Evolutionary conservation across 2,797 vertebrate species (phyloP), one percentile per base, ranked within the genome.

Genomic region (Kryptopterus vitreolus): DNA sequence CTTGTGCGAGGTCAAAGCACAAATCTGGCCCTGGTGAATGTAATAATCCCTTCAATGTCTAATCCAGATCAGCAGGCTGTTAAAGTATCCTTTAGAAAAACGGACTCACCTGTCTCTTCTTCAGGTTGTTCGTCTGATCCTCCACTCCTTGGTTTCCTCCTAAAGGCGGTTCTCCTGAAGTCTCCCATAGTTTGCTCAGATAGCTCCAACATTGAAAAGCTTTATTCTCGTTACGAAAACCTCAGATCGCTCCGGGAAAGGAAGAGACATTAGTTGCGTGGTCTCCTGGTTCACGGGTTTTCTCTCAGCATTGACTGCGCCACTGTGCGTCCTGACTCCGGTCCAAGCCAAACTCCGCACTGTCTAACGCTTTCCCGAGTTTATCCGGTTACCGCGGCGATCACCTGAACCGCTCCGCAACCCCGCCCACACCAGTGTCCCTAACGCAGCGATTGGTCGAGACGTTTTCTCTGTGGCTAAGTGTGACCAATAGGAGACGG

Each of bases 81-180:
- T 26, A 73, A 4, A 58, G 18, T 24, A 11, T 26, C 55, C 35
- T 20, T 46, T 2, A 10, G 31, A 7, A 33, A n/a, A 6, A 35
- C 52, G 9, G 46, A 29, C 90, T 86, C 87, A 93, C 92, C 91
- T 89, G 87, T 12, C n/a, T 73, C 69, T n/a, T 83, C 86, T 1
- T 82, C 57, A 7, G 18, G 35, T 18, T 89, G 78, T 38, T 12
- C 16, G 1, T 66, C 72, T 12, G 71, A 73, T n/a, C 58, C 78
- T 26, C 84, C 87, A 62, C 78, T 85, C 1, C 3, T 81, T 0
- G 84, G 79, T 82, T 93, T 95, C 84, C 89, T 91, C 53, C 93
- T 89, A 74, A 94, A 89, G 31, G 94, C 93, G 50, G 91, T 91
- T 76, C 93, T 88, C 81, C 79, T 90, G 33, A 93, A 91, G 77